Conservation (phyloP, 2,113 vertebrate genomes). For the Brachypteracias leptosomus region DNA sequence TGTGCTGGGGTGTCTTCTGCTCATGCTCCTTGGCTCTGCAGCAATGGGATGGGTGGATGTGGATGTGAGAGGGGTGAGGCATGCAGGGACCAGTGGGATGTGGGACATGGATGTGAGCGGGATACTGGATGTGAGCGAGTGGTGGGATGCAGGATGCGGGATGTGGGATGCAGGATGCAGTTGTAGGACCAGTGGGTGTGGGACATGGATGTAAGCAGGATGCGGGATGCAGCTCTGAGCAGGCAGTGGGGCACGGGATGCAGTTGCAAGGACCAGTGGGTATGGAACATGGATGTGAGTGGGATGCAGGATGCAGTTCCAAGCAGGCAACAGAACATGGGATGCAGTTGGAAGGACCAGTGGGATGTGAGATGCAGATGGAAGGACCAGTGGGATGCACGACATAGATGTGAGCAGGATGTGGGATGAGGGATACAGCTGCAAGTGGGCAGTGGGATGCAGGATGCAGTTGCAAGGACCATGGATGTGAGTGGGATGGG, state of each 20-base stretch:
- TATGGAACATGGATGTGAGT: neutral
- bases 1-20: neutral
- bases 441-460: too few relatives aligned
- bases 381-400: neutral
- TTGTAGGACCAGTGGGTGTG: neutral
- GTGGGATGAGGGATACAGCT: too few relatives aligned
- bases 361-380: neutral
- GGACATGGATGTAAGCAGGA: fast-evolving
- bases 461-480: too few relatives aligned
- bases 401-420: neutral
- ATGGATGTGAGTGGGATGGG: neutral
- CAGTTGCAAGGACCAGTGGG: neutral
- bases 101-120: neutral
- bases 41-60: neutral
- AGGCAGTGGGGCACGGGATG: too few relatives aligned
- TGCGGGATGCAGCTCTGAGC: neutral
- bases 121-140: neutral
- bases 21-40: neutral
- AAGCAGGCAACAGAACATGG: neutral
- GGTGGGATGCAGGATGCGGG: neutral
- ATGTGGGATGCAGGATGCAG: neutral
- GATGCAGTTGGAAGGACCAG: neutral
- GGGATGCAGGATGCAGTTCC: neutral
- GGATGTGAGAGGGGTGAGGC: fast-evolving
- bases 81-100: neutral